Evolutionary conservation across 1,140 invertebrate genomes (phyloP).

Genomic region (Lerema accius): DNA sequence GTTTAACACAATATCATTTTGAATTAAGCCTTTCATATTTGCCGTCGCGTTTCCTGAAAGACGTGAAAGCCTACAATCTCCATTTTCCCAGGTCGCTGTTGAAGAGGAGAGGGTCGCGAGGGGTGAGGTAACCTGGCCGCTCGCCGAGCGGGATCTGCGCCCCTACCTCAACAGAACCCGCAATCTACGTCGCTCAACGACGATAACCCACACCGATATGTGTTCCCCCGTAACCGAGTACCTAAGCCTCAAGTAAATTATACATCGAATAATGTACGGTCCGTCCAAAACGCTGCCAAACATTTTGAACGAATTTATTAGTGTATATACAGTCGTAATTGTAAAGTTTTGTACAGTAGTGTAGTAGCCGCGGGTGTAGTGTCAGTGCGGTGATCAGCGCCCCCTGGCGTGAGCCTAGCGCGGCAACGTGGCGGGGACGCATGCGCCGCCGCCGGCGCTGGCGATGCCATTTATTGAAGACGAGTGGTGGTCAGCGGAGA

Average conservation of each 20-base stretch:
- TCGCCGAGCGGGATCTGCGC: constrained; percentile 24
- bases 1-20: not conserved
- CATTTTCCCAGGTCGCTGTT: constrained; percentile 79
- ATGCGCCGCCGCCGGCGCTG: constrained; percentile 86
- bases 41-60: constrained; percentile 66
- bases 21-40: not conserved
- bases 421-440: constrained; percentile 84
- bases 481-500: constrained; percentile 96
- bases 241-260: constrained; percentile 58
- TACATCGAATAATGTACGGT: constrained; percentile 77
- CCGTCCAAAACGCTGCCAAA: constrained; percentile 79
- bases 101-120: constrained; percentile 70
- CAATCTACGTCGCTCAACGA: constrained; percentile 38
- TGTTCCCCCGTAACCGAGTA: constrained; percentile 64
- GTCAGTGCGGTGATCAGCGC: constrained; percentile 62
- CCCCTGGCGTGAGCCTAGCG: constrained; percentile 63
- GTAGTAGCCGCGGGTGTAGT: constrained; percentile 53
- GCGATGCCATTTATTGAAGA: constrained; percentile 97
- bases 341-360: constrained; percentile 48
- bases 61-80: constrained; percentile 77
- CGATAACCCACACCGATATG: constrained; percentile 55
- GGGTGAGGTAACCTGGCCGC: constrained; percentile 80
- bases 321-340: constrained; percentile 52
- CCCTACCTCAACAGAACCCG: constrained; percentile 17
- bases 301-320: constrained; percentile 75